Evolutionary conservation across 2,797 vertebrate genomes (phyloP).

Genomic region (Anabacerthia variegaticeps): DNA sequence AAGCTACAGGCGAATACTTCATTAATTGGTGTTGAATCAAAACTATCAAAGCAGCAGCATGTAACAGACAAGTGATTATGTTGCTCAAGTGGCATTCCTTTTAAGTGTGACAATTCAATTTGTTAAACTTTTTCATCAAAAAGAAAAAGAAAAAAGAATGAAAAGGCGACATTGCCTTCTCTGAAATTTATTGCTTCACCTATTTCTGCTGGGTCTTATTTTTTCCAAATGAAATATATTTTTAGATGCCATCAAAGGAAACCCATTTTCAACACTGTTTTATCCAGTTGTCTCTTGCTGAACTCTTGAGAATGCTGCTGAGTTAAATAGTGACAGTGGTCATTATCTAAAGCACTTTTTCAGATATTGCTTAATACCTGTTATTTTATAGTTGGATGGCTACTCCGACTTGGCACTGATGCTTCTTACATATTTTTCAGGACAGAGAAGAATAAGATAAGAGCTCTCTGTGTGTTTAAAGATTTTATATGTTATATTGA

Average conservation of each 20-base stretch:
- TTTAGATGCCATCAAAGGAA: background rate
- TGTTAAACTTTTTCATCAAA: background rate
- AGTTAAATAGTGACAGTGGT: background rate
- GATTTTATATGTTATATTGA: background rate
- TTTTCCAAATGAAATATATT: background rate
- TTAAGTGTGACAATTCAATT: conserved; percentile 12
- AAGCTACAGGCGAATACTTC: background rate
- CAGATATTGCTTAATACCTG: background rate
- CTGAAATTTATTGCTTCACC: background rate
- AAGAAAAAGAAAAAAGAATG: background rate
- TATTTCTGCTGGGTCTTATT: background rate
- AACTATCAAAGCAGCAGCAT: conserved; percentile 15
- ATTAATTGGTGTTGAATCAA: background rate
- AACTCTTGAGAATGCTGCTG: background rate
- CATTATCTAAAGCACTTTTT: background rate
- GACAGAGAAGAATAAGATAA: background rate
- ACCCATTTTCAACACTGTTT: background rate
- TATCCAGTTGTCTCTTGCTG: background rate
- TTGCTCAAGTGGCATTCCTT: conserved; percentile 3
- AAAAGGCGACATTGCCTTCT: background rate
- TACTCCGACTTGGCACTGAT: background rate
- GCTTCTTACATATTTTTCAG: background rate
- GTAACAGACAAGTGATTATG: conserved; percentile 4
- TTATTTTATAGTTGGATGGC: background rate
- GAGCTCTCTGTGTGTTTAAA: background rate